Conservation (phyloP, 2,888 invertebrate species). For the Nomada ferruginata region DNA sequence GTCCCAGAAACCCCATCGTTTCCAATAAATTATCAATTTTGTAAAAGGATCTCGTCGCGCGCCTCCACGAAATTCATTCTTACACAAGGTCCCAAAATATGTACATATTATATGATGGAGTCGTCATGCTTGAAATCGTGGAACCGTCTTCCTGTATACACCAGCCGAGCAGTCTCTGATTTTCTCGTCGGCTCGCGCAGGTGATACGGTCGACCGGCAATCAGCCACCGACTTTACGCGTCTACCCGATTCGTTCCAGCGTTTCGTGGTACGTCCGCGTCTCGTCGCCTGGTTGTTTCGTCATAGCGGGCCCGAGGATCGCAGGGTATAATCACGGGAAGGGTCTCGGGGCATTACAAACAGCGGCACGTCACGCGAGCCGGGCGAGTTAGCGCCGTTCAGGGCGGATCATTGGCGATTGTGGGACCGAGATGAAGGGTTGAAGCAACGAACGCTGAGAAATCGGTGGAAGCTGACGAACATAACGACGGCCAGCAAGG, state of each 20-base stretch:
- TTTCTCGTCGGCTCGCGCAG: slow-evolving; percentile 9
- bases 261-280: slow-evolving; percentile 26
- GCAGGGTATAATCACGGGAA: slow-evolving; percentile 65
- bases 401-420: slow-evolving; percentile 13
- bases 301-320: slow-evolving; percentile 34
- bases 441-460: not conserved
- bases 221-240: slow-evolving; percentile 65
- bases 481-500: not conserved
- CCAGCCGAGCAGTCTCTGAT: slow-evolving; percentile 38
- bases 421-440: not conserved
- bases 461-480: not conserved
- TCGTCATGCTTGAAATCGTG: too few relatives aligned
- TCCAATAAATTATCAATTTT: slow-evolving; percentile 13
- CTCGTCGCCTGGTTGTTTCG: slow-evolving; percentile 47
- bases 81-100: not conserved
- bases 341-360: slow-evolving; percentile 65
- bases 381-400: slow-evolving; percentile 66
- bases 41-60: not conserved
- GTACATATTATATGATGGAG: too few relatives aligned
- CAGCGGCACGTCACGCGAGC: slow-evolving; percentile 73
- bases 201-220: slow-evolving; percentile 45
- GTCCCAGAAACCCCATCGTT: slow-evolving; percentile 37
- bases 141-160: not conserved
- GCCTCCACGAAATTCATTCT: not conserved
- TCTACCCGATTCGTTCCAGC: slow-evolving; percentile 30